These are phyloP conservation scores for Lacerta bilineata DNA, from an alignment of 2,797 vertebrate species.

Conservation along the genomic window DNA sequence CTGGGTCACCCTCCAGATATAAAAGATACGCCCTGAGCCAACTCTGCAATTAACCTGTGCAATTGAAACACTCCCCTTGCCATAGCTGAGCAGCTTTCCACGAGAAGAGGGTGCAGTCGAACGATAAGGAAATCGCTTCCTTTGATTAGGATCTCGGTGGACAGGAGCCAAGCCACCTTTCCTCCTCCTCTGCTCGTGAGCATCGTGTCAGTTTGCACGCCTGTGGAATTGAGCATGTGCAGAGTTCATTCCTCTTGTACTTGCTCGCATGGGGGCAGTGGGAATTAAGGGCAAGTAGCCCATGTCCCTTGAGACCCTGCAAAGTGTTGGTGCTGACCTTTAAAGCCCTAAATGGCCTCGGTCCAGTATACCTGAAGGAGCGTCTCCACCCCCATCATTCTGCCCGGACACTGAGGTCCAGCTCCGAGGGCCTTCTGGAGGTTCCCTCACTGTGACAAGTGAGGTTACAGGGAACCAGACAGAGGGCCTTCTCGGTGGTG, in stretches of 20 bases:
- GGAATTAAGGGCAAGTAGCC: not conserved
- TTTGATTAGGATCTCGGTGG: not conserved
- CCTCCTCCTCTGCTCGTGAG: not conserved
- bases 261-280: too few relatives aligned
- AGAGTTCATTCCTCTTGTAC: not conserved
- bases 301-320: not conserved
- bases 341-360: too few relatives aligned
- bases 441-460: too few relatives aligned
- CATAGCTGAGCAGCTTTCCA: not conserved
- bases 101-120: not conserved
- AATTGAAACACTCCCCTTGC: not conserved
- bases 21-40: conserved; percentile 19
- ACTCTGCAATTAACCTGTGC: conserved; percentile 23
- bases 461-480: too few relatives aligned
- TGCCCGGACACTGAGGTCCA: too few relatives aligned
- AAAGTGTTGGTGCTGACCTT: too few relatives aligned
- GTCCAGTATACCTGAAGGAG: too few relatives aligned
- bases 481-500: too few relatives aligned
- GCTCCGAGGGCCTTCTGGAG: too few relatives aligned
- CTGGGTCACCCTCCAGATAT: not conserved
- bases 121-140: not conserved
- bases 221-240: not conserved
- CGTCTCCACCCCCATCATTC: too few relatives aligned
- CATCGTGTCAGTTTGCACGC: not conserved
- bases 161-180: not conserved